Evolutionary conservation across 2,797 vertebrate species (phyloP).

Genomic region (Oceanodroma leucorhoa): DNA sequence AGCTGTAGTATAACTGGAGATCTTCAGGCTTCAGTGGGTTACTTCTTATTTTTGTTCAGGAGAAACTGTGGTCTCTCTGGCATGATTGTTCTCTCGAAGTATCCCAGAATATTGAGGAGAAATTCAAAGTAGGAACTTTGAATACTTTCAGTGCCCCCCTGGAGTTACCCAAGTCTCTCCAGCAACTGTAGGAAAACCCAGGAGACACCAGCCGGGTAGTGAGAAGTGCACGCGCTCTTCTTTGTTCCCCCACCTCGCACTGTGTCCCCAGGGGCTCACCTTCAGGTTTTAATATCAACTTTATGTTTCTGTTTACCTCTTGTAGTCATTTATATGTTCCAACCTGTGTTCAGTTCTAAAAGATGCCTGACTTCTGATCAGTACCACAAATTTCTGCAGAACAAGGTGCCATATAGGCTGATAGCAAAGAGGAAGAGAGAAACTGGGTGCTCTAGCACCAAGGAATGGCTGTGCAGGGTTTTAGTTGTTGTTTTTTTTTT

Average conservation of each 20-base stretch:
- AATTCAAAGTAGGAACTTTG: background rate
- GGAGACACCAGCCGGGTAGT: fast-evolving
- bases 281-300: background rate
- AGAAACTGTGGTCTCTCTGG: background rate
- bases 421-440: background rate
- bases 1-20: background rate
- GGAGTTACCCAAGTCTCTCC: background rate
- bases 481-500: background rate
- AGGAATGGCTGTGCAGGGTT: background rate
- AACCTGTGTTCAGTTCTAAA: background rate
- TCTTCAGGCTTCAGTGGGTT: background rate
- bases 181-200: background rate
- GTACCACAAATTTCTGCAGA: background rate
- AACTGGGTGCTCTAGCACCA: fast-evolving
- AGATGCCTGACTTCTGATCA: background rate
- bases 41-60: background rate
- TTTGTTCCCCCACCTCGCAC: background rate
- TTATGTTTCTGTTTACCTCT: background rate
- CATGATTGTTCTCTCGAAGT: background rate
- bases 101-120: background rate
- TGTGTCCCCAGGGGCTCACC: background rate
- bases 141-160: background rate
- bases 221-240: background rate
- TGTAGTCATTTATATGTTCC: background rate
- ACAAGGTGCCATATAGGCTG: background rate